Base-by-base conservation (phyloP, 64 coral and sea anemone genomes). In the Montipora capricornis region DNA sequence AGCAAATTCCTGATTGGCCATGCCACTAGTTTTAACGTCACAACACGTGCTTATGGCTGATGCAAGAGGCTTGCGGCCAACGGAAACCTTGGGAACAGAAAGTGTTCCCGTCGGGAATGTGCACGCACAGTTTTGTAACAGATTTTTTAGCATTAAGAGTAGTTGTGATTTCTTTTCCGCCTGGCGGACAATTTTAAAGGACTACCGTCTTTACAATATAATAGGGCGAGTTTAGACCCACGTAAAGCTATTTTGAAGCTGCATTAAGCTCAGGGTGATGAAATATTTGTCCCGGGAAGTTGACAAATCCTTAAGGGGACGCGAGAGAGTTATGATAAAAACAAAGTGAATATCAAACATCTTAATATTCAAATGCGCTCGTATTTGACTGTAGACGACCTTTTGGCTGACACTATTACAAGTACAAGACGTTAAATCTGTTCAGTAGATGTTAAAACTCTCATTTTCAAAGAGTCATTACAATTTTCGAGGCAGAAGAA, bases 31-130 rank as follows among this genome's bases (percentile, higher is more conserved):
- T 90, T 57, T n/a, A 73, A 7, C 17, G 44, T 13, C 1, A 76
- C 22, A 79, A 20, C 93, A 78, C 93, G 93, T 90, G 93, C 80
- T 29, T 29, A 29, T 29, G 29, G 29, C 29, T 29, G 29, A 29
- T 29, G 29, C 29, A 29, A 29, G 29, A 29, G 29, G 29, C 29
- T 29, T 29, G 29, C 29, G 29, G 1, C 29, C 29, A 29, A 29
- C 29, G 29, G 29, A 29, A 29, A 16, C 83, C 93, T 46, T 80
- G 59, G 93, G 20, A 89, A 90, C 93, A 5, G 2, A 5, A 24
- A 8, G 15, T 4, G 37, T 77, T 20, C 47, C 70, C n/a, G 80
- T 14, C 49, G 19, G 73, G 93, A 95, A 95, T 95, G 93, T 84
- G 60, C 61, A 44, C 75, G 73, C 7, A 52, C 44, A 53, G 53